Evolutionary conservation across 1,140 invertebrate species (phyloP).

Genomic region (Cotesia typhae): DNA sequence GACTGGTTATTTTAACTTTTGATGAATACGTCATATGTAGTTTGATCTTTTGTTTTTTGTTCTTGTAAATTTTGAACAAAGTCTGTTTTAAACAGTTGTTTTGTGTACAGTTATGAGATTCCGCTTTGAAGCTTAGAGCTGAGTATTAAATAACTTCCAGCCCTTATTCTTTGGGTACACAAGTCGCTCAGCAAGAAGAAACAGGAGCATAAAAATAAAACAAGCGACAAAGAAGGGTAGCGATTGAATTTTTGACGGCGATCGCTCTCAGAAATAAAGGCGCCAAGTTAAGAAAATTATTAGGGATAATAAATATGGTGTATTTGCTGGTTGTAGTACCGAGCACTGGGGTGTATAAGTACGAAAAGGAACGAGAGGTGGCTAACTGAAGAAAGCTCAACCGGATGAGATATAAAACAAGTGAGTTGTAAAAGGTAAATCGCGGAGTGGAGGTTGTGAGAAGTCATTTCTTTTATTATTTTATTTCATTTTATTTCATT

Average conservation of each 20-base stretch:
- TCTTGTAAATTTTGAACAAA: no score
- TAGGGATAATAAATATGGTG: not conserved
- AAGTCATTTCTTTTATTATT: slow-evolving; percentile 53
- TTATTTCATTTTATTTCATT: slow-evolving; percentile 29
- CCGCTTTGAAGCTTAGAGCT: no score
- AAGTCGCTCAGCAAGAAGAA: not conserved
- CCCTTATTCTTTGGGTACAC: no score
- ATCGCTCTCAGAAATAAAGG: slow-evolving; percentile 36
- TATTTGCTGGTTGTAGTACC: no score
- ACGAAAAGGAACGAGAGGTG: no score
- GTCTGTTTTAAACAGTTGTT: no score
- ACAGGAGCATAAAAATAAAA: not conserved
- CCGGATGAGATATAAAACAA: slow-evolving; percentile 53
- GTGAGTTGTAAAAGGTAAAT: slow-evolving; percentile 60
- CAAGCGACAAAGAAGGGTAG: slow-evolving; percentile 25
- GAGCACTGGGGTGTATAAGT: not conserved
- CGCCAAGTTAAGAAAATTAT: not conserved
- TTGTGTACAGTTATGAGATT: no score
- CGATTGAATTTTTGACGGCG: slow-evolving; percentile 52
- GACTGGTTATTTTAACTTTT: no score
- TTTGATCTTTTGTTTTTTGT: no score
- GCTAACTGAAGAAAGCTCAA: slow-evolving; percentile 12
- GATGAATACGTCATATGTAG: no score
- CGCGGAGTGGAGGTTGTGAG: slow-evolving; percentile 50
- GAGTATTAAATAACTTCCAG: no score